Base-by-base conservation (phyloP, 2,888 invertebrate species). In the Agonopterix arenella region DNA sequence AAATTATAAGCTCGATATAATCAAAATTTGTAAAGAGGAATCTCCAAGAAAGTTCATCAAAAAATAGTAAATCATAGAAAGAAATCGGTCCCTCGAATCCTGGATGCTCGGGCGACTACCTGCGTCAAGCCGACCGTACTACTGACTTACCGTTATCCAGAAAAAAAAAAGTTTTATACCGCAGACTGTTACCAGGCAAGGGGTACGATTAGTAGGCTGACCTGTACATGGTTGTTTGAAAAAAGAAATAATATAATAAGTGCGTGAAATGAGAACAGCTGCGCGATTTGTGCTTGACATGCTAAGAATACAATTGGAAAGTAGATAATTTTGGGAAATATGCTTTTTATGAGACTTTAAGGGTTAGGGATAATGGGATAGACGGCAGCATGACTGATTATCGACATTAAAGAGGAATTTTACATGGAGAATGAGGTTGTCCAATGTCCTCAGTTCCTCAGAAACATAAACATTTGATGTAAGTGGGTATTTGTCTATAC, bases 181-280 rank as follows among this genome's bases (percentile, higher is more conserved):
- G 60, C 61, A 55, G 53, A 58, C 63, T 66, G 69, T 74, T 71
- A 57, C 69, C 59, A 60, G 64, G 68, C 60, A 74, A 76, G 72
- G 78, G 80, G 71, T 74, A 67, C 66, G 66, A 75, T 73, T 69
- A 74, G 59, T 55, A 53, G 59, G 58, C 63, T 73, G 72, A 76
- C 73, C 73, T 68, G 55, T 54, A 56, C 60, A 18, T 54, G 62
- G 64, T 66, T 62, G 62, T 52, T 63, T 49, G 62, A 59, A 61
- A 56, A 55, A 47, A 43, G 36, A 47, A 51, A 46, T 28, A 44
- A 60, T 50, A 53, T 53, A 58, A 53, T 53, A 58, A 66, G 62
- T 56, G 67, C 73, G 68, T 79, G 71, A 75, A 78, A 76, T 73
- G 58, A 65, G 55, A 62, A 65, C 80, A 80, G 71, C 69, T 81